Conservation (phyloP, 1,140 invertebrate species). For the Drosophila insularis region DNA sequence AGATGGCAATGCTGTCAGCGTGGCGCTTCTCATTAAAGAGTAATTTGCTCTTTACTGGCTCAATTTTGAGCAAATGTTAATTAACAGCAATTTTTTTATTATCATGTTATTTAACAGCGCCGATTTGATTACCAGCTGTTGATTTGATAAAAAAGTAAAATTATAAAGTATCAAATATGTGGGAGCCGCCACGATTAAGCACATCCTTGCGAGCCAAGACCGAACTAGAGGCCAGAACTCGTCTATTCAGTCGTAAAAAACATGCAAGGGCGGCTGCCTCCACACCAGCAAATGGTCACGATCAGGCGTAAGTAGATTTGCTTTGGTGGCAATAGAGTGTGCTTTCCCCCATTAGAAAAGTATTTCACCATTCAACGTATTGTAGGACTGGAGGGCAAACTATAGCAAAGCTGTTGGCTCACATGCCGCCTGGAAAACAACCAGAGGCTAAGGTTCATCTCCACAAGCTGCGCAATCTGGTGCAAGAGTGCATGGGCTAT, state of each 20-base stretch:
- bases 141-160: slow-evolving; percentile 7
- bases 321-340: neutral
- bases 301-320: slow-evolving; percentile 40
- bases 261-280: slow-evolving; percentile 21
- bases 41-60: no score
- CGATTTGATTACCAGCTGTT: neutral
- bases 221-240: slow-evolving; percentile 63
- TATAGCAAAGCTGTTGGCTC: slow-evolving; percentile 56
- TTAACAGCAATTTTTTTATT: neutral
- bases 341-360: neutral
- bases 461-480: slow-evolving; percentile 71
- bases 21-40: no score
- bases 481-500: slow-evolving; percentile 78
- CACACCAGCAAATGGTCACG: slow-evolving; percentile 47
- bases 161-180: slow-evolving; percentile 41
- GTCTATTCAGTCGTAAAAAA: slow-evolving; percentile 28
- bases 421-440: slow-evolving; percentile 59
- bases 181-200: slow-evolving; percentile 71
- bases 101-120: no score
- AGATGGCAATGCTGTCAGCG: no score
- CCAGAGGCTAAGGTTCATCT: slow-evolving; percentile 64
- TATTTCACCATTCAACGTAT: slow-evolving; percentile 35
- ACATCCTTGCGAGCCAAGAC: slow-evolving; percentile 71
- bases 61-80: neutral
- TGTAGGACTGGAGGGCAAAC: slow-evolving; percentile 58